These are phyloP conservation scores for Cydia strobilella DNA, from an alignment of 1,140 invertebrate genomes.

Conservation along the genomic window DNA sequence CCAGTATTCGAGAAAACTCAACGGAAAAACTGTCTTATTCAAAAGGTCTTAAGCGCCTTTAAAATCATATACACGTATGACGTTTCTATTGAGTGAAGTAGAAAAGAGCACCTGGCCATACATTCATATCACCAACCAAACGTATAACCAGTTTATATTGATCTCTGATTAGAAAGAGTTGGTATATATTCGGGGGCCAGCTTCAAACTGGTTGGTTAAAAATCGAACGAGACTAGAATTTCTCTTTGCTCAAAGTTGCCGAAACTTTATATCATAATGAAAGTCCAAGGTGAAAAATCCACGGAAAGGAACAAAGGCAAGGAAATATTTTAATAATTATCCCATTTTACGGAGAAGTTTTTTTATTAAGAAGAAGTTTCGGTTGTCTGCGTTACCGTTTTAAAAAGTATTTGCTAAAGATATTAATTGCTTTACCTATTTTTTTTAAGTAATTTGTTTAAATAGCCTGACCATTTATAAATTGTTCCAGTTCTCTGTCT, in stretches of 20 bases:
- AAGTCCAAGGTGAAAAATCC: slow-evolving; percentile 38
- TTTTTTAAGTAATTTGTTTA: not conserved
- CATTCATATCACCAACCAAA: not conserved
- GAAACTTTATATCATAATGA: slow-evolving; percentile 40
- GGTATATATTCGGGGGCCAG: not conserved
- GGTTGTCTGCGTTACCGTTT: not conserved
- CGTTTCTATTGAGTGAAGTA: not conserved
- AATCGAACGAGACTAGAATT: not conserved
- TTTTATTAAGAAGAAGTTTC: slow-evolving; percentile 37
- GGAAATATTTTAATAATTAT: slow-evolving; percentile 42
- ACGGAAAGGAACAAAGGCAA: slow-evolving; percentile 35
- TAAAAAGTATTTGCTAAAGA: not conserved
- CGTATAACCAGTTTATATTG: not conserved
- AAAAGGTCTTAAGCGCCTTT: not conserved
- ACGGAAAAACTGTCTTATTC: not conserved
- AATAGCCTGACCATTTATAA: no score
- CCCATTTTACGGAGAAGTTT: slow-evolving; percentile 38
- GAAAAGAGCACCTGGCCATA: not conserved
- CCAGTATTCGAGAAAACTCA: slow-evolving; percentile 6
- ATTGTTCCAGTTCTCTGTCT: no score
- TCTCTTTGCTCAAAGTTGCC: slow-evolving; percentile 17
- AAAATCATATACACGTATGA: not conserved
- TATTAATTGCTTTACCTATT: not conserved
- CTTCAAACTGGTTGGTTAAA: not conserved
- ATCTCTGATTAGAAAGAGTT: not conserved